A percentile compares a stretch with the other conserved stretches of the same genome.
Conservation (phyloP, 1,140 invertebrate genomes). For the Aphis gossypii region DNA sequence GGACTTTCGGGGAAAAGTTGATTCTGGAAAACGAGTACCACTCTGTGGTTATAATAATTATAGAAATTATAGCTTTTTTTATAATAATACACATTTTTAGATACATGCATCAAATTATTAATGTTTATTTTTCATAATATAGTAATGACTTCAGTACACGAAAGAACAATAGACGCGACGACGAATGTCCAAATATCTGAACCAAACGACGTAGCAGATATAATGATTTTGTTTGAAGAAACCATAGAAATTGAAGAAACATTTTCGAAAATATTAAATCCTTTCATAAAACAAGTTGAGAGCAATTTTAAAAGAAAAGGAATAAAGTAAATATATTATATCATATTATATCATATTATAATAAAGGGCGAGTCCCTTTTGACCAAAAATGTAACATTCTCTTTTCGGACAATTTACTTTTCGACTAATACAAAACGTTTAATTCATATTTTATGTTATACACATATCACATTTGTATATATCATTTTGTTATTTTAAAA, state of each 20-base stretch:
- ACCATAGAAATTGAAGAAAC: background rate
- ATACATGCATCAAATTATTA: background rate
- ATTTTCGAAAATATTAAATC: background rate
- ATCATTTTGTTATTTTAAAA: too few relatives aligned
- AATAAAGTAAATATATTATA: conserved; percentile 23
- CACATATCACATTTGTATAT: too few relatives aligned
- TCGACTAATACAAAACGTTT: too few relatives aligned
- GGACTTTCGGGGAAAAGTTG: too few relatives aligned
- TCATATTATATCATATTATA: background rate
- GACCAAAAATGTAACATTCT: too few relatives aligned
- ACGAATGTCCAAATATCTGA: background rate
- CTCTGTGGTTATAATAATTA: background rate
- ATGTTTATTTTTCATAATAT: background rate
- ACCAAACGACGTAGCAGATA: background rate
- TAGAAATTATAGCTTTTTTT: background rate
- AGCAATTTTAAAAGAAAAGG: background rate
- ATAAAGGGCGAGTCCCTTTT: too few relatives aligned
- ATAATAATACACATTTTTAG: background rate
- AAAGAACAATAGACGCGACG: background rate
- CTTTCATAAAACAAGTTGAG: background rate
- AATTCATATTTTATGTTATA: too few relatives aligned
- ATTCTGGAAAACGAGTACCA: too few relatives aligned
- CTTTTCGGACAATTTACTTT: too few relatives aligned
- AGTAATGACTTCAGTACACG: background rate
- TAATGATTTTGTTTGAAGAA: conserved; percentile 30